Conservation (phyloP, 2,888 invertebrate species). For the Hololepta plana region DNA sequence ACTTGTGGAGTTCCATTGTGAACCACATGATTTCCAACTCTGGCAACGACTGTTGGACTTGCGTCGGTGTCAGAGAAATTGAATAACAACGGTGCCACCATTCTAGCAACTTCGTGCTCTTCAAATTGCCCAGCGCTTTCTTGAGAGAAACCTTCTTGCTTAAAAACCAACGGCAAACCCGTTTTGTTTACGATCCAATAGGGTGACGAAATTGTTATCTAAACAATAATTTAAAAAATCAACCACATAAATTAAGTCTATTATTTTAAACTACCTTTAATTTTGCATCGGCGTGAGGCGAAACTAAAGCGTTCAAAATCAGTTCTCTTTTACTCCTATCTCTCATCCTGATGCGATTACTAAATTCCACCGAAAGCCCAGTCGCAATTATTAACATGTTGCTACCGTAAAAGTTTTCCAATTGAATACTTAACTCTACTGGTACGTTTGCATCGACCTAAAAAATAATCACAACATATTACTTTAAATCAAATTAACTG, state of each 20-base stretch:
- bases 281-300: conserved; percentile 21
- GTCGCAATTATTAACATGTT: conserved; percentile 18
- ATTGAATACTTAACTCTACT: conserved; percentile 53
- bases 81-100: conserved; percentile 84
- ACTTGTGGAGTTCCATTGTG: conserved; percentile 36
- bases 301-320: conserved; percentile 45
- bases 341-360: conserved; percentile 42
- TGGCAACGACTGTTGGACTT: conserved; percentile 52
- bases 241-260: no score
- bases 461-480: conserved; percentile 8
- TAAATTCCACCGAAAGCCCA: conserved; percentile 17
- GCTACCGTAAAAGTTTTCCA: conserved; percentile 58
- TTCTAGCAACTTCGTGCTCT: conserved; percentile 87
- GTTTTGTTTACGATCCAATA: conserved; percentile 95
- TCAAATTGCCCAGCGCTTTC: conserved; percentile 81
- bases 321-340: conserved; percentile 57
- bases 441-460: conserved; percentile 55
- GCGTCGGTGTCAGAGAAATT: conserved; percentile 83
- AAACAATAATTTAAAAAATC: no score
- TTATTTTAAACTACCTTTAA: conserved; percentile 17
- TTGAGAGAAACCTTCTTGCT: conserved; percentile 63
- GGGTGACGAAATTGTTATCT: conserved; percentile 64
- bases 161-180: conserved; percentile 86
- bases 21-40: conserved; percentile 50
- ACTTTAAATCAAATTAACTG: conserved; percentile 2